Base-by-base conservation (phyloP, 1,140 invertebrate species). In the Anastrepha obliqua region DNA sequence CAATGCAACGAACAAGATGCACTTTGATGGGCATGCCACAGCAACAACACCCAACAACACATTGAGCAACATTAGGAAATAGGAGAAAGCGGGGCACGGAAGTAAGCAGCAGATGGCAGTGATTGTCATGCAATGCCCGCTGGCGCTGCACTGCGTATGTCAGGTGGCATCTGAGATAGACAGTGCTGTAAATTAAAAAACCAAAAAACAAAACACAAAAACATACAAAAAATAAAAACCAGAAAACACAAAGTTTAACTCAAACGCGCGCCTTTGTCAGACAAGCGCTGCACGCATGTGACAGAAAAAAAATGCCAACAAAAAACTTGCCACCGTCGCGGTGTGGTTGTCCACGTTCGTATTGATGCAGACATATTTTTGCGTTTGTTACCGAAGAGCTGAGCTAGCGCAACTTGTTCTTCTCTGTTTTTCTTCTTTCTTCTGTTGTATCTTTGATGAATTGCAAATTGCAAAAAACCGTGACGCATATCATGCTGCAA, bases 51-150 rank as follows among this genome's bases (percentile, higher is more conserved):
- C 29, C 11, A 11, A 11, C 51, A 55, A 55, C 6, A 55, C 2
- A 55, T 55, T 55, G 51, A 55, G 51, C 11, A 11, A 6, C 51
- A 11, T 11, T 2, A 55, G 51, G 51, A 55, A 55, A 55, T 55
- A 55, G 51, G 11, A 55, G 51, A 8, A 55, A 55, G 51, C 6
- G 51, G 11, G 11, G 51, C 29, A 29, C 29, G 29, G 29, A 29
- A 29, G 51, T 3, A 55, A 55, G 51, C 6, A 55, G 51, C 29
- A 29, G 29, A 1, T 42, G 42, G 39, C 70, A 8, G 74, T 81
- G 74, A 55, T 81, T 81, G 74, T 51, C 74, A 81, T 81, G 20
- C 74, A 11, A 58, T 55, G n/a, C 47, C 74, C 74, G 74, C 47
- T 81, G 74, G 74, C 47, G 74, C n/a, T 55, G 51, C 47, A 81